Evolutionary conservation across 2,888 invertebrate species (phyloP), one percentile per base, ranked within the genome.

Genomic region (Patella caerulea): DNA sequence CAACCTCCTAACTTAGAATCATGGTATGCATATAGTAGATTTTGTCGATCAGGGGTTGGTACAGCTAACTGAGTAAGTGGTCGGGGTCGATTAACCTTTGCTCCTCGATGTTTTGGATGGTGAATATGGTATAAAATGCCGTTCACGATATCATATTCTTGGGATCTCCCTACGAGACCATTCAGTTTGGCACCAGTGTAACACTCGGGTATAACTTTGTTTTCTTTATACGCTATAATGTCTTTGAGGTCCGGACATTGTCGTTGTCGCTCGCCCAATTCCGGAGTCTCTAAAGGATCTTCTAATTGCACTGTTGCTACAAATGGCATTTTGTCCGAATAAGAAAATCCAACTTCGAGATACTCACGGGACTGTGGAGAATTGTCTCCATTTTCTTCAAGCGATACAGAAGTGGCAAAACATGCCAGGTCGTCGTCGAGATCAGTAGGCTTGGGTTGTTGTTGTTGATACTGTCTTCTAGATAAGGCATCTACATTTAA

Each of bases 401-500:
- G 34, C 34, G 34, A 34, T 34, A 34, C 34, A 34, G 34, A 34
- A 34, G 34, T 34, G 34, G 34, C 34, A 34, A 34, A 34, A 34
- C 34, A 34, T 34, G 34, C 34, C 5, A 34, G 34, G 34, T 34
- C 34, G 34, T 34, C 34, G 34, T 34, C 34, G 34, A 34, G 34
- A 34, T 34, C 34, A 34, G 34, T 34, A 34, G 34, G 34, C 34
- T 76, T 76, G 29, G 45, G 69, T 56, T 34, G 34, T 34, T n/a
- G n/a, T n/a, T 29, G 7, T 9, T 52, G 34, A 53, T 82, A 82
- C 11, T 17, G n/a, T 59, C 77, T 74, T 14, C 83, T 19, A 14
- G 81, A 81, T n/a, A 84, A 54, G 4, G 70, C 77, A 72, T 79
- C 78, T 19, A 79, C 76, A 53, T 76, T 79, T 45, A 59, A 53